Evolutionary conservation across 2,113 vertebrate species (phyloP).

Genomic region (Prunella fulvescens): DNA sequence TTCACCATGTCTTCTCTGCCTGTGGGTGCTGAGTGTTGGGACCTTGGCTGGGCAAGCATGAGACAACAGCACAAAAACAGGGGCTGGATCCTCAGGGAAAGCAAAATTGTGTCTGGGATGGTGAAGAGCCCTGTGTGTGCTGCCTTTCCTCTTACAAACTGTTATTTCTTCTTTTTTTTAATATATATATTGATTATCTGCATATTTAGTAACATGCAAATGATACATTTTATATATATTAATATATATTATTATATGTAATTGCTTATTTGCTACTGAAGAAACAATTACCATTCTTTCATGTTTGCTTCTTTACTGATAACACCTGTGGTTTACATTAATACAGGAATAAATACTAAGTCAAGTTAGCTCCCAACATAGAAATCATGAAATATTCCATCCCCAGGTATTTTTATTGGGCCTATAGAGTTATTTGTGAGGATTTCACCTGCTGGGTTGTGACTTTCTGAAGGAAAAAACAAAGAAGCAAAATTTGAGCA

Average conservation of each 20-base stretch:
- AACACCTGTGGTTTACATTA: not conserved
- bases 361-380: not conserved
- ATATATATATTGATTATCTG: not conserved
- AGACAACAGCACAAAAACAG: not conserved
- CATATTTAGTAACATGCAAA: not conserved
- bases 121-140: fast-evolving
- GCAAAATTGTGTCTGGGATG: not conserved
- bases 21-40: not conserved
- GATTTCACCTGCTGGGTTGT: not conserved
- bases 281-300: not conserved
- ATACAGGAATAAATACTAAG: not conserved
- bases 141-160: too few relatives aligned
- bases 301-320: not conserved
- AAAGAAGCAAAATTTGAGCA: not conserved
- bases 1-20: not conserved
- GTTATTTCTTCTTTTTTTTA: too few relatives aligned
- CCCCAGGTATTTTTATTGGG: not conserved
- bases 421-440: not conserved
- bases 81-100: not conserved
- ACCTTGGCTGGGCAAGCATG: fast-evolving
- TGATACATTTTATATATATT: not conserved
- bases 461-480: not conserved
- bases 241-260: too few relatives aligned
- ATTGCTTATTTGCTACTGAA: not conserved
- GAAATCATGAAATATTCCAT: not conserved